These are phyloP conservation scores for Trachelus tabidus DNA, from an alignment of 2,888 invertebrate species.

Conservation along the genomic window DNA sequence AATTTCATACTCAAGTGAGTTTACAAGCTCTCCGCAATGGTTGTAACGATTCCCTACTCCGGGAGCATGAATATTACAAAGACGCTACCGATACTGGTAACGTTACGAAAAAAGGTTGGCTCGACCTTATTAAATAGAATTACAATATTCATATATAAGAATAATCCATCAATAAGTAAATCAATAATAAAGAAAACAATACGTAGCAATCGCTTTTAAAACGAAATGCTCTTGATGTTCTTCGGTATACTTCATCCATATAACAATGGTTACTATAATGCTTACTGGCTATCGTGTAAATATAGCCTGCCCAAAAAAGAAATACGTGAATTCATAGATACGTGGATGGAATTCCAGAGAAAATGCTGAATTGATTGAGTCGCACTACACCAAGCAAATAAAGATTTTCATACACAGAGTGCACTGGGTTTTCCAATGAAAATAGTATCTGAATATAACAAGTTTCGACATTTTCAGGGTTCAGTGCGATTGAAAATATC, in stretches of 20 bases:
- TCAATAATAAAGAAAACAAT: neutral
- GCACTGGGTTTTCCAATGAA: neutral
- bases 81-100: neutral
- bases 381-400: neutral
- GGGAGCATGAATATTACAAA: neutral
- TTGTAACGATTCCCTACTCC: neutral
- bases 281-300: neutral
- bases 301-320: neutral
- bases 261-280: neutral
- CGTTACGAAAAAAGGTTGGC: neutral
- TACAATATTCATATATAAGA: neutral
- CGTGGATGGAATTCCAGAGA: neutral
- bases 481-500: neutral
- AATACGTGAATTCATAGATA: neutral
- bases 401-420: neutral
- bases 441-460: neutral
- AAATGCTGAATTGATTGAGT: neutral
- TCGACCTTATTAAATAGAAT: neutral
- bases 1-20: neutral
- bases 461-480: neutral
- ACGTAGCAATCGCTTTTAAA: neutral
- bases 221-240: neutral
- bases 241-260: neutral
- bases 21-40: neutral
- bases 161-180: neutral